Evolutionary conservation across 2,888 invertebrate genomes (phyloP).

Genomic region (Athalia cordata): DNA sequence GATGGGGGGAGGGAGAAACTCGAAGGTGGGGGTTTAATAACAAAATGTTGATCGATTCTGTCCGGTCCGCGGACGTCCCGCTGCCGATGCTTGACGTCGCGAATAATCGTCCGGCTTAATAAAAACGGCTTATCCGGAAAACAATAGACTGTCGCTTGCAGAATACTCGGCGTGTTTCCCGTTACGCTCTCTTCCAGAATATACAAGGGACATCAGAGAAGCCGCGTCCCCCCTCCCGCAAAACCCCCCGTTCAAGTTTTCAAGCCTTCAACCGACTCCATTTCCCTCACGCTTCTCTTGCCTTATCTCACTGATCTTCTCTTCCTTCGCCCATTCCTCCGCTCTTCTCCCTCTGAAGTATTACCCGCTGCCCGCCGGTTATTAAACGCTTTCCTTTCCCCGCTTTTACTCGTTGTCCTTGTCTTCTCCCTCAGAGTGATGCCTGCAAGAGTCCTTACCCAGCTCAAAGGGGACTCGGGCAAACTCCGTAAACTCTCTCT

Average conservation of each 20-base stretch:
- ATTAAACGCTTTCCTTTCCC: slow-evolving; percentile 13
- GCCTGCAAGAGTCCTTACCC: neutral
- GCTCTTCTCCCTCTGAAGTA: slow-evolving; percentile 10
- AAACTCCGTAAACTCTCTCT: slow-evolving; percentile 27
- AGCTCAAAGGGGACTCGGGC: slow-evolving; percentile 36
- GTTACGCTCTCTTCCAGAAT: slow-evolving; percentile 7
- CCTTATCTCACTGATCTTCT: neutral
- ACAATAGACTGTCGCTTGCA: slow-evolving; percentile 68
- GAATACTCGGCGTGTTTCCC: slow-evolving; percentile 49
- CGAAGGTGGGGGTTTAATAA: slow-evolving; percentile 23
- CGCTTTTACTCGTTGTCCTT: neutral
- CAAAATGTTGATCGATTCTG: slow-evolving; percentile 50
- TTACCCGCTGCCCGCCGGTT: slow-evolving; percentile 28
- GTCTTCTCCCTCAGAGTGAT: slow-evolving; percentile 9
- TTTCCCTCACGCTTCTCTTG: neutral
- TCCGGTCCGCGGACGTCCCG: slow-evolving; percentile 46
- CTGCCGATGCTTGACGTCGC: slow-evolving; percentile 58
- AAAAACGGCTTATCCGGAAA: slow-evolving; percentile 69
- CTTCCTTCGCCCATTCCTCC: slow-evolving; percentile 10
- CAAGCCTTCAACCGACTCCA: neutral
- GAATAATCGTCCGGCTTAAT: slow-evolving; percentile 68
- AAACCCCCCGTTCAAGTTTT: neutral
- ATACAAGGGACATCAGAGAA: slow-evolving; percentile 48
- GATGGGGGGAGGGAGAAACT: neutral
- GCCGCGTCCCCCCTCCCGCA: neutral